A percentile compares a stretch with the other conserved stretches of the same genome.
Conservation (phyloP, 1,140 invertebrate genomes). For the Eriocheir sinensis region DNA sequence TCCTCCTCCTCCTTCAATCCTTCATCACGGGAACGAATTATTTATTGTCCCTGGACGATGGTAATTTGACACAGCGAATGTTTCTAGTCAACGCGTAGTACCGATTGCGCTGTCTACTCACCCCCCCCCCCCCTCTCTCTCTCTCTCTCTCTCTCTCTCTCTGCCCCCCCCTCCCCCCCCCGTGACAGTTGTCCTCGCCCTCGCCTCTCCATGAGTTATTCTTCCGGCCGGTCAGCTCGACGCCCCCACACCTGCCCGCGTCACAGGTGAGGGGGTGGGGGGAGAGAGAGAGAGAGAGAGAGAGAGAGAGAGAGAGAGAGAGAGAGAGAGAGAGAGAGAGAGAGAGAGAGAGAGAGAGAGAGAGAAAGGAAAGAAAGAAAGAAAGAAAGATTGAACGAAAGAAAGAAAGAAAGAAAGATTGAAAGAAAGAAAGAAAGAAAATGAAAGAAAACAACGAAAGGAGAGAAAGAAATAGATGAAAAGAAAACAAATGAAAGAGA, state of each 20-base stretch:
- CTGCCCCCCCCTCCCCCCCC: background rate
- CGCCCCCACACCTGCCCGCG: background rate
- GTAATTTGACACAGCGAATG: too few relatives aligned
- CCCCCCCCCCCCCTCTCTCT: background rate
- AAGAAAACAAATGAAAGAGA: background rate
- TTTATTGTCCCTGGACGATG: too few relatives aligned
- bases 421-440: background rate
- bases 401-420: background rate
- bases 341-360: background rate
- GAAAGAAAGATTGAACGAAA: too few relatives aligned
- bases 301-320: slow-evolving; percentile 8
- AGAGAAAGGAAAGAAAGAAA: too few relatives aligned
- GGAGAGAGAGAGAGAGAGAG: slow-evolving; percentile 30
- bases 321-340: slow-evolving; percentile 55
- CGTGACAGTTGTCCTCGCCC: background rate
- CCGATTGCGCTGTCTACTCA: too few relatives aligned
- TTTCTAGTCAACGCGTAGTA: too few relatives aligned
- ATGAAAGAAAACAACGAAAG: background rate
- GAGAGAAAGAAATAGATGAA: background rate
- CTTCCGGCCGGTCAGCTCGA: background rate
- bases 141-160: background rate
- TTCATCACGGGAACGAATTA: too few relatives aligned
- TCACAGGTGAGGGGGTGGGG: background rate
- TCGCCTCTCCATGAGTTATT: slow-evolving; percentile 19
- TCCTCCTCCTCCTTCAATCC: too few relatives aligned